phyloP scores from a whole-genome alignment of 2,888 invertebrate species.

The Shargacucullia verbasci region DNA sequence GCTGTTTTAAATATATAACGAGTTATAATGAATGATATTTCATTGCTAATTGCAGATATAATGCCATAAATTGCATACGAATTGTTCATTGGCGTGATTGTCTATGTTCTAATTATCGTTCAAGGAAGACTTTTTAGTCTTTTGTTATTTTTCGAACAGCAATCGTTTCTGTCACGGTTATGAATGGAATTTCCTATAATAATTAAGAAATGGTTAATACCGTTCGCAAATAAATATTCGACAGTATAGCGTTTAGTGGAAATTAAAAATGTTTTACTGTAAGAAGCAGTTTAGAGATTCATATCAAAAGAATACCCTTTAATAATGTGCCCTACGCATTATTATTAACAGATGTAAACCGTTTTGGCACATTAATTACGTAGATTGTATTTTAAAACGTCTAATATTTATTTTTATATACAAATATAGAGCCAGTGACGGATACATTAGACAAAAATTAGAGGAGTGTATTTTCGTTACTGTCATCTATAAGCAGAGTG shows the following conservation, averaged over 20 bases:
- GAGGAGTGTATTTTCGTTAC: not conserved
- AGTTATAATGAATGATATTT: constrained; percentile 84
- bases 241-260: not conserved
- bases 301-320: too few relatives aligned
- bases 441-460: constrained; percentile 1
- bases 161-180: constrained; percentile 61
- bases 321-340: too few relatives aligned
- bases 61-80: constrained; percentile 82
- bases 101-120: constrained; percentile 65
- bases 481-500: constrained; percentile 89
- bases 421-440: too few relatives aligned
- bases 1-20: constrained; percentile 86
- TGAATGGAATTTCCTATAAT: constrained; percentile 72
- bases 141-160: constrained; percentile 57
- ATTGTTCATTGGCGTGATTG: constrained; percentile 80
- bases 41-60: constrained; percentile 74
- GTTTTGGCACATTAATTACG: too few relatives aligned
- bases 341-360: too few relatives aligned
- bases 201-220: constrained; percentile 48
- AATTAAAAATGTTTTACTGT: too few relatives aligned
- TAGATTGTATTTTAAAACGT: too few relatives aligned
- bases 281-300: too few relatives aligned
- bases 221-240: constrained; percentile 50
- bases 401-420: too few relatives aligned
- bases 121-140: constrained; percentile 56